Evolutionary conservation across 2,888 invertebrate genomes (phyloP).

Genomic region (Lithophane semibrunnea): DNA sequence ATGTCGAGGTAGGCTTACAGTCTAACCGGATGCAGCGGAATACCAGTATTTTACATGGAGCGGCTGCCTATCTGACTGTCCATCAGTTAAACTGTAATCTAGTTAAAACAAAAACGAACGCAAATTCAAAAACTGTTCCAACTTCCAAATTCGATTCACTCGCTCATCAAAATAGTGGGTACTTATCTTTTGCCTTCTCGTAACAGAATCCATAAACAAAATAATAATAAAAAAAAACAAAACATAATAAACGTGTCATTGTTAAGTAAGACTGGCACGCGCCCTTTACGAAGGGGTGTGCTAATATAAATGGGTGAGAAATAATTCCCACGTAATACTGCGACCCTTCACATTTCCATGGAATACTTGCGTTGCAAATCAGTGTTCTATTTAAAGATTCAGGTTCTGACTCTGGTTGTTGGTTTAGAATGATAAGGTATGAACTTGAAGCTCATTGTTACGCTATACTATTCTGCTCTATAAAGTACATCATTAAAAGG

Average conservation of each 20-base stretch:
- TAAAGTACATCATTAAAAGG: too few relatives aligned
- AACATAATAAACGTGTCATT: constrained; percentile 57
- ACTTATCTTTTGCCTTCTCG: neutral
- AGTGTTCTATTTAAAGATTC: constrained; percentile 9
- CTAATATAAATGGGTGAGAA: constrained; percentile 39
- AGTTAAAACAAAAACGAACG: neutral
- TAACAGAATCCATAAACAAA: constrained; percentile 33
- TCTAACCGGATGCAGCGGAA: too few relatives aligned
- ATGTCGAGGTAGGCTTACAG: too few relatives aligned
- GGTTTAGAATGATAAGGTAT: too few relatives aligned
- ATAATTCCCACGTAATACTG: constrained; percentile 69
- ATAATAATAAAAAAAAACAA: neutral
- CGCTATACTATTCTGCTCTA: too few relatives aligned
- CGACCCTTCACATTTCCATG: constrained; percentile 53
- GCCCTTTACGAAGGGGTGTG: constrained; percentile 61
- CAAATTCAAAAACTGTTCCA: constrained; percentile 18
- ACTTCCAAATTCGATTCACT: constrained; percentile 22
- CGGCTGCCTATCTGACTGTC: too few relatives aligned
- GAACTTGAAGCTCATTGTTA: too few relatives aligned
- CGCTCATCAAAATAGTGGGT: constrained; percentile 11
- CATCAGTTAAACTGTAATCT: too few relatives aligned
- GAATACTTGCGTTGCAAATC: constrained; percentile 42
- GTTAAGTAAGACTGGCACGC: constrained; percentile 64
- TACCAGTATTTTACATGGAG: too few relatives aligned
- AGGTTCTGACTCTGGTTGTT: neutral